These are phyloP conservation scores for Neopipo cinnamomea DNA, from an alignment of 2,113 vertebrate species.

Conservation along the genomic window DNA sequence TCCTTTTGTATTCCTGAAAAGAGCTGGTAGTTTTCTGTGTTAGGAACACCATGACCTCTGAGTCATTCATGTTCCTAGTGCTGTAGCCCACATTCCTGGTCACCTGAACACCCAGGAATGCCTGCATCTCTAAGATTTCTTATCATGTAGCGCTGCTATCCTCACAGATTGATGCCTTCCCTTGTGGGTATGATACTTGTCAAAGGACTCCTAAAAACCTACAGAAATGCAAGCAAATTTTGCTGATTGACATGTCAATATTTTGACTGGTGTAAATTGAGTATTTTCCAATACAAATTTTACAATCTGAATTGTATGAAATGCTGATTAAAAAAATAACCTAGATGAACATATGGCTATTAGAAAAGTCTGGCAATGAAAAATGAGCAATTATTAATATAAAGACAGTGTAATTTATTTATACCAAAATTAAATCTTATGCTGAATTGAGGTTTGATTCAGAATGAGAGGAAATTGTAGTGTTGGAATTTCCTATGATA, in stretches of 20 bases:
- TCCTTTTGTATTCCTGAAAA: constrained; percentile 76
- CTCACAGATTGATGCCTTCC: constrained; percentile 8
- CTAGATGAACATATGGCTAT: neutral
- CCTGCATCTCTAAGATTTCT: constrained; percentile 70
- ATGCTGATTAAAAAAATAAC: neutral
- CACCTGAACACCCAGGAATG: constrained; percentile 74
- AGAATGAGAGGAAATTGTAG: neutral
- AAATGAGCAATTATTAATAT: neutral
- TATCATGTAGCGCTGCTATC: neutral
- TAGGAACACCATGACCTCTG: constrained; percentile 71
- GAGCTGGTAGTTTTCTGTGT: constrained; percentile 71
- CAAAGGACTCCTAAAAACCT: constrained; percentile 16
- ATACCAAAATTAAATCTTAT: neutral
- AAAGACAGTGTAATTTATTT: neutral
- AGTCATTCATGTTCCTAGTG: constrained; percentile 72
- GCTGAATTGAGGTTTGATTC: neutral
- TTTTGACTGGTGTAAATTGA: neutral
- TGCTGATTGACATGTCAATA: neutral
- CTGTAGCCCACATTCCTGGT: constrained; percentile 68
- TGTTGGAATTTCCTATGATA: neutral
- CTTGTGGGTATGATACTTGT: constrained; percentile 27
- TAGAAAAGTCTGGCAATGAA: neutral
- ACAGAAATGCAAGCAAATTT: neutral
- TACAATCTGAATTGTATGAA: neutral
- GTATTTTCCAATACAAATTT: neutral